These are phyloP conservation scores for Spheniscus mendiculus DNA, from an alignment of 2,113 vertebrate genomes.

Conservation along the genomic window DNA sequence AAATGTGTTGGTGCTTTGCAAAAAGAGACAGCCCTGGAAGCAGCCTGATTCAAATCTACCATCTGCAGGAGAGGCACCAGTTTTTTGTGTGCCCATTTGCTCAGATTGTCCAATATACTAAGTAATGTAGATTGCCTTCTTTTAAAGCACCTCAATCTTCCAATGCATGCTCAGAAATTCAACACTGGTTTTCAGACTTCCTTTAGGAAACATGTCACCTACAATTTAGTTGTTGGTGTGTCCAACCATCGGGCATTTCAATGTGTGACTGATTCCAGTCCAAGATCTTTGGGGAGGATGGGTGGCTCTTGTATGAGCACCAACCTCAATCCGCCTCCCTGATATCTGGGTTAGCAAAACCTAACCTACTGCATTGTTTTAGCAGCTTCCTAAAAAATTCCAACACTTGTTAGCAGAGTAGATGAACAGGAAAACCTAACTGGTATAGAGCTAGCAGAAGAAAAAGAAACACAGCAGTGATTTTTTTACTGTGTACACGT, in stretches of 20 bases:
- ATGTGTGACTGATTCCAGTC: neutral
- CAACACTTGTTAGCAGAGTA: neutral
- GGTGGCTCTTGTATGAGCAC: neutral
- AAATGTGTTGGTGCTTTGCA: neutral
- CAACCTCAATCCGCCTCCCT: neutral
- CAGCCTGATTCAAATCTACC: neutral
- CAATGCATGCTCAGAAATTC: neutral
- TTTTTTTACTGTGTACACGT: neutral
- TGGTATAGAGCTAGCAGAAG: neutral
- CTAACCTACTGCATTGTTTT: neutral
- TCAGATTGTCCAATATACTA: neutral
- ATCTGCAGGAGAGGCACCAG: neutral
- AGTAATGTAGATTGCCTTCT: too few species aligned
- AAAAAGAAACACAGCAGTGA: neutral
- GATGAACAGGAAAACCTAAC: neutral
- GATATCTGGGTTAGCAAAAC: neutral
- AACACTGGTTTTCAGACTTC: neutral
- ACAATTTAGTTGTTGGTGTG: neutral
- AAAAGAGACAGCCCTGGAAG: neutral
- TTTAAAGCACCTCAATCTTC: neutral
- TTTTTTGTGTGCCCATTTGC: fast-evolving
- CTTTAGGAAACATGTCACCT: neutral
- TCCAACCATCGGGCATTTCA: neutral
- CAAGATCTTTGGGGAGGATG: neutral
- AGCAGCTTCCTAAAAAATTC: neutral